These are phyloP conservation scores for Erpetoichthys calabaricus DNA, from an alignment of 2,797 vertebrate species.

Conservation along the genomic window DNA sequence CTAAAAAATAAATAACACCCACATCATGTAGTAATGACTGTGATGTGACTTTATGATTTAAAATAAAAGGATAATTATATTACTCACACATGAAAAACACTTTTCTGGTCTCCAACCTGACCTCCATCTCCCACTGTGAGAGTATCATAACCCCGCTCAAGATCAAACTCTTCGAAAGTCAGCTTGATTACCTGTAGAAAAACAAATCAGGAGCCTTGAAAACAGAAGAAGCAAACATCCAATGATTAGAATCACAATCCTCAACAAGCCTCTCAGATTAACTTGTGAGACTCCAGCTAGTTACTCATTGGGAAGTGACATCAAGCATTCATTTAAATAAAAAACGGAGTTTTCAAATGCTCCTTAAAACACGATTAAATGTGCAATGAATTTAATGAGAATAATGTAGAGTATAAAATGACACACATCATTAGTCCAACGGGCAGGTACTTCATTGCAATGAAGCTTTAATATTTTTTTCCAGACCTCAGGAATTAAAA, in stretches of 20 bases:
- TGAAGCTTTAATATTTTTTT: not conserved
- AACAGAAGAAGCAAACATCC: not conserved
- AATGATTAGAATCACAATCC: constrained; percentile 3
- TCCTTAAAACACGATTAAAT: not conserved
- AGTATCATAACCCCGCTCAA: constrained; percentile 93
- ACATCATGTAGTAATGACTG: too few relatives aligned
- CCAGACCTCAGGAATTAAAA: not conserved
- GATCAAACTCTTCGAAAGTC: constrained; percentile 92
- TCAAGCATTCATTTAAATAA: too few relatives aligned
- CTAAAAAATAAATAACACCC: too few relatives aligned
- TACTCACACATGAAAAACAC: constrained; percentile 93
- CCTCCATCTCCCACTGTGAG: constrained; percentile 87
- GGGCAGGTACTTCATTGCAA: constrained; percentile 3
- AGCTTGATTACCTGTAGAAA: constrained; percentile 84
- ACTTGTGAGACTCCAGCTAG: too few relatives aligned
- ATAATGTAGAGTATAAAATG: constrained; percentile 2
- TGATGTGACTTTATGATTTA: too few relatives aligned
- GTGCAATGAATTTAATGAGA: constrained; percentile 1
- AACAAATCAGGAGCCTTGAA: constrained; percentile 6
- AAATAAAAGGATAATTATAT: not conserved
- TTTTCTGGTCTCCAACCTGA: constrained; percentile 88
- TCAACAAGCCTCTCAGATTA: too few relatives aligned
- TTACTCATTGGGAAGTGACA: too few relatives aligned
- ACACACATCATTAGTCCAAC: constrained; percentile 7
- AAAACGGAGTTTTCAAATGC: too few relatives aligned